Evolutionary conservation across 1,140 invertebrate genomes (phyloP).

Genomic region (Cotesia typhae): DNA sequence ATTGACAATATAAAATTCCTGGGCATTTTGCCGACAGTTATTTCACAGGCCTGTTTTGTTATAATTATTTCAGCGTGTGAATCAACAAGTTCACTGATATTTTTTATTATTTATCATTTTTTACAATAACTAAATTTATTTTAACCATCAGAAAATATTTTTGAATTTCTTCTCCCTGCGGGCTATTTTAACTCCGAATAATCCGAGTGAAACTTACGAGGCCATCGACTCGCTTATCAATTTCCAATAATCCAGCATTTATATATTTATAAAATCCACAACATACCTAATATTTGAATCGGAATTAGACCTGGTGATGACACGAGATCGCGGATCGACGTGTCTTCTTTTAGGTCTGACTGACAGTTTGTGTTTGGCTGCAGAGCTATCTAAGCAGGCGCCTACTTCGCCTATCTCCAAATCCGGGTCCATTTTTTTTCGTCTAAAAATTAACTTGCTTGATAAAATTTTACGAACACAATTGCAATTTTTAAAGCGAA

Average conservation of each 20-base stretch:
- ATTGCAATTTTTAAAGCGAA: too few species aligned
- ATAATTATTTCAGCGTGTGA: too few species aligned
- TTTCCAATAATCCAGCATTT: not conserved
- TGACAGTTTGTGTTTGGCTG: constrained; percentile 78
- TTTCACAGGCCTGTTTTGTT: too few species aligned
- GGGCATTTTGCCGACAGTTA: too few species aligned
- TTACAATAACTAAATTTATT: constrained; percentile 26
- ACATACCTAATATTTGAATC: constrained; percentile 41
- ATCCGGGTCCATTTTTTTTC: constrained; percentile 68
- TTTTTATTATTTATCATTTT: too few species aligned
- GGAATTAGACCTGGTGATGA: constrained; percentile 43
- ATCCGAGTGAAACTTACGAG: too few species aligned
- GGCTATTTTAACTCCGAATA: too few species aligned
- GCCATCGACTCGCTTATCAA: too few species aligned
- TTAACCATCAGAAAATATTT: not conserved
- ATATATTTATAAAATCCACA: constrained; percentile 3
- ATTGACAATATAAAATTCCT: too few species aligned
- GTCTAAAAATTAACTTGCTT: constrained; percentile 63
- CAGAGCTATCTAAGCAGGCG: constrained; percentile 75
- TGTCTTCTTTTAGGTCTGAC: constrained; percentile 76
- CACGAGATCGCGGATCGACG: constrained; percentile 60
- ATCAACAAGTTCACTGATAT: too few species aligned
- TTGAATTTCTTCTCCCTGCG: too few species aligned
- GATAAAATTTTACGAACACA: not conserved
- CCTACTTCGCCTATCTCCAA: constrained; percentile 69